Base-by-base conservation (phyloP, 53 echinoderm and acorn worm genomes). In the Antedon mediterranea region DNA sequence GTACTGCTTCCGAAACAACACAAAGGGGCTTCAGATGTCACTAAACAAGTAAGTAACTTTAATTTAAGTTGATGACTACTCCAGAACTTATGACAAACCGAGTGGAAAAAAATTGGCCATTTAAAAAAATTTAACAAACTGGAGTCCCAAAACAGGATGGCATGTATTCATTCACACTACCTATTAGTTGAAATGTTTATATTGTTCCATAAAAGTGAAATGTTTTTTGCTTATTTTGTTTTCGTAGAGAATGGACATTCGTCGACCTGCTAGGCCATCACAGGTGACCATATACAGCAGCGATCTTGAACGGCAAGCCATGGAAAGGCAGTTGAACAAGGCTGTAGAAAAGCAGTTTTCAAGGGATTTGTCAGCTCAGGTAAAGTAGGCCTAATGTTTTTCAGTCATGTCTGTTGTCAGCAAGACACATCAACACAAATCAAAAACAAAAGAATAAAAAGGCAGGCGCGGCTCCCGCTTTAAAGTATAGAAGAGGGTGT, bases 21-120 rank as follows among this genome's bases (percentile, higher is more conserved):
- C 74, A 97, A 89, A 84, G 88, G 70, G 74, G 88, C 90, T 42
- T 97, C 92, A 0, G 98, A 93, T 74, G 91, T 97, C 33, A 97
- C 98, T 33, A 85, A 83, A 73, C 98, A 93, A 71, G 98, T 97
- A 78, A 89, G 91, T 72, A 37, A n/a, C n/a, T n/a, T n/a, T n/a
- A n/a, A n/a, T n/a, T n/a, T n/a, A 3, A 57, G 37, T 0, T 0
- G 26, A 31, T 43, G 3, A 30, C 43, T 8, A 27, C 11, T 71
- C 0, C 11, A 18, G 27, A n/a, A 43, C n/a, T n/a, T n/a, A n/a
- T n/a, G n/a, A n/a, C n/a, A n/a, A n/a, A n/a, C n/a, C n/a, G n/a
- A n/a, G n/a, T n/a, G n/a, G n/a, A n/a, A n/a, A n/a, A n/a, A n/a
- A n/a, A n/a, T n/a, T n/a, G n/a, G n/a, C n/a, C n/a, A n/a, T n/a